Conservation (phyloP, 1,140 invertebrate species). For the Cyrtorhinus lividipennis region DNA sequence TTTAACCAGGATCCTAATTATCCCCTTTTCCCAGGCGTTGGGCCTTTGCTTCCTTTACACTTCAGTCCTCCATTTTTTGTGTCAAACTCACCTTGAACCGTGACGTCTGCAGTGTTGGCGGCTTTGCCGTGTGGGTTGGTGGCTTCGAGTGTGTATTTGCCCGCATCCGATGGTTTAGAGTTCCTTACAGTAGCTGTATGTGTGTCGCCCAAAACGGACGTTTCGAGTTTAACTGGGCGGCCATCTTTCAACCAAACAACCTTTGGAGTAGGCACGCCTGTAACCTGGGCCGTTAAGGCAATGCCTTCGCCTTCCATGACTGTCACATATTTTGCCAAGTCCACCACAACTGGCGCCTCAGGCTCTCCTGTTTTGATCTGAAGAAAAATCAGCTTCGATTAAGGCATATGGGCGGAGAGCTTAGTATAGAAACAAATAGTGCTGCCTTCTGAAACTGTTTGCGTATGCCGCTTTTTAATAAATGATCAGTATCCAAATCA, state of each 20-base stretch:
- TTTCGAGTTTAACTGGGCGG: constrained; percentile 37
- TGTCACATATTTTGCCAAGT: constrained; percentile 55
- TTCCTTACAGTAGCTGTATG: constrained; percentile 52
- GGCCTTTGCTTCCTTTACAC: no score
- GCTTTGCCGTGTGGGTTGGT: constrained; percentile 59
- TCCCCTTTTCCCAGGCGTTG: no score
- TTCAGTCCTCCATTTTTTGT: no score
- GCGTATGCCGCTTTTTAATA: no score
- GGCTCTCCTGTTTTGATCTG: constrained; percentile 49
- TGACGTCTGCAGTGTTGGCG: constrained; percentile 57
- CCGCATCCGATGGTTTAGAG: constrained; percentile 44
- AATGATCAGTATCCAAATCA: no score
- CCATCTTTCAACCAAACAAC: constrained; percentile 66
- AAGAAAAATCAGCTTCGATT: no score
- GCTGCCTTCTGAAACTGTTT: no score
- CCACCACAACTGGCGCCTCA: constrained; percentile 64
- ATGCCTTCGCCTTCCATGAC: constrained; percentile 64
- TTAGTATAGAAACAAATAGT: no score
- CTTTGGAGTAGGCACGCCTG: constrained; percentile 62
- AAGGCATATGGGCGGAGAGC: no score
- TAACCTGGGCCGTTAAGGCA: constrained; percentile 57
- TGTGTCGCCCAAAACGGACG: constrained; percentile 26
- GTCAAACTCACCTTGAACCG: constrained; percentile 77
- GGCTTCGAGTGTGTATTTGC: constrained; percentile 67
- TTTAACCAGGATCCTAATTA: no score